Evolutionary conservation across 53 echinoderm and acorn worm species (phyloP), one percentile per base, ranked within the genome.

Genomic region (Arbacia lixula): DNA sequence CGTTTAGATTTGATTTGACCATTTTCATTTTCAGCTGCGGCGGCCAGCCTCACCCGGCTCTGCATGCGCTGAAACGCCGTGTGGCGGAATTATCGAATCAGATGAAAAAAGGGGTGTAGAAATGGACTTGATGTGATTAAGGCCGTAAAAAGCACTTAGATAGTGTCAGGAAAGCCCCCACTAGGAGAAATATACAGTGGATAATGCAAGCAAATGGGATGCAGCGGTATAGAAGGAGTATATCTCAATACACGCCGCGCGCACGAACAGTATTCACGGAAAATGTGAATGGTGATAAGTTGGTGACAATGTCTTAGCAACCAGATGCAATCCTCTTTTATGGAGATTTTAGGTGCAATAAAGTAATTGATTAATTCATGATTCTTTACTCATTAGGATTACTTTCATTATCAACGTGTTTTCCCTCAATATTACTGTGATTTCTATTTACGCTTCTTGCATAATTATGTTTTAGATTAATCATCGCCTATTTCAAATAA

Each of bases 1-100:
- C 75, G 54, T 53, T 35, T 19, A 34, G 54, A 75, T 75, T 75
- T 75, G 75, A 75, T 75, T 75, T 75, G 53, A 53, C 54, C 53
- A 75, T 19, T 53, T 54, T 33, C 33, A 37, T 53, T 75, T 71
- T 43, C 42, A 5, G 71, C 26, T 25, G 8, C 21, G 30, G 50
- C 16, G 29, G 10, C 24, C 21, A 25, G 29, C 29, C 42, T 71
- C 71, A 27, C 71, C 12, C 42, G 22, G 26, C 25, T 5, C 27
- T 71, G 71, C 22, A 71, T 43, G 26, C 25, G 12, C 27, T 71
- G 71, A 14, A 71, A 46, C 17, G 29, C 71, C 6, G 31, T 46
- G 46, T 64, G 14, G 31, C 50, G 28, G 3, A 41, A 29, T 71
- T 41, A 42, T 71, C 71, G 46, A 40, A 46, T 71, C 71, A 71